phyloP scores from a whole-genome alignment of 1,140 invertebrate species.

The Pissodes strobi region DNA sequence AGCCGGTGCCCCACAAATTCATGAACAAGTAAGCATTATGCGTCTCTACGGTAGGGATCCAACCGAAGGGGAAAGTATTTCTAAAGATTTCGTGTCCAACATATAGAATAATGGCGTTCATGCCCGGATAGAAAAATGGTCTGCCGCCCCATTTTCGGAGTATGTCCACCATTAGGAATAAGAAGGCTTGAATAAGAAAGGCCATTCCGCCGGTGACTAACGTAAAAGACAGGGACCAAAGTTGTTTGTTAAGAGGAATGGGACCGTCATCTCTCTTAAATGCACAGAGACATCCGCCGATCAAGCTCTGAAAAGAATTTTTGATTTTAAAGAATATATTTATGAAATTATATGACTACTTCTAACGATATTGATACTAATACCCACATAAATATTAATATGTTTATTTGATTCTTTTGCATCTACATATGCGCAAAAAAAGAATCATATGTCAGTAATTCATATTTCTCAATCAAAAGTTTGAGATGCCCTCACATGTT shows the following conservation, averaged over 20 bases:
- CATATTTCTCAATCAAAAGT: too few species aligned
- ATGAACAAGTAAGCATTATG: conserved; percentile 76
- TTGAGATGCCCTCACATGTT: too few species aligned
- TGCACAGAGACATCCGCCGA: conserved; percentile 74
- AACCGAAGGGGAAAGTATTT: conserved; percentile 83
- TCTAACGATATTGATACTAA: too few species aligned
- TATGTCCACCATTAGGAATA: conserved; percentile 85
- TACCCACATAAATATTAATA: too few species aligned
- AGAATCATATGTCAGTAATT: too few species aligned
- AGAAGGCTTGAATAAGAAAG: conserved; percentile 70
- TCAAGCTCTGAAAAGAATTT: conserved; percentile 58
- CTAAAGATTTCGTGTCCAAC: conserved; percentile 80
- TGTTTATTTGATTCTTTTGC: too few species aligned
- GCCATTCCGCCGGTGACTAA: conserved; percentile 76
- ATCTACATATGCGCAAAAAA: too few species aligned
- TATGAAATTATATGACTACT: too few species aligned
- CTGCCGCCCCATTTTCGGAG: conserved; percentile 76
- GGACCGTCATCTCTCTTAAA: conserved; percentile 77
- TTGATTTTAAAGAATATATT: too few species aligned
- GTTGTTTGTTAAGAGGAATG: conserved; percentile 91
- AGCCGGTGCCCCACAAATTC: conserved; percentile 75
- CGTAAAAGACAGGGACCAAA: conserved; percentile 90
- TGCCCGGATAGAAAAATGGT: conserved; percentile 81
- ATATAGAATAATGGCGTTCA: conserved; percentile 89
- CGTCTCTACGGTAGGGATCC: conserved; percentile 71